A percentile compares a stretch with the other conserved stretches of the same genome.
Evolutionary conservation across 2,888 invertebrate genomes (phyloP).

Genomic region (Lepidonotus clava): DNA sequence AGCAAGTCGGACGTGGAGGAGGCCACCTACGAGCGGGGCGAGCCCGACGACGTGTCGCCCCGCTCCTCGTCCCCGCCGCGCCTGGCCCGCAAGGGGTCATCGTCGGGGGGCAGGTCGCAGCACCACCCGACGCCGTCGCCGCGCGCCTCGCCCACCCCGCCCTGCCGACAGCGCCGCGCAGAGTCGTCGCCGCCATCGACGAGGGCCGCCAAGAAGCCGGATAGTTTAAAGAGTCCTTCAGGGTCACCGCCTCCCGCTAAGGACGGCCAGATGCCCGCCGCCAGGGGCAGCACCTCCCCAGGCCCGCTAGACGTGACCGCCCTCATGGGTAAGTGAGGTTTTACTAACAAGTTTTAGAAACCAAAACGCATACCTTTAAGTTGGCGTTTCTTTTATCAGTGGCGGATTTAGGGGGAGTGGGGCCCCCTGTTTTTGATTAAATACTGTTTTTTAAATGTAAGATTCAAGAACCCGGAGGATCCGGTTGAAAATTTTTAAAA

Average conservation of each 20-base stretch:
- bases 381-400: background rate
- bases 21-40: background rate
- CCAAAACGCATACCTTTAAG: too few relatives aligned
- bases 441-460: too few relatives aligned
- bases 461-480: too few relatives aligned
- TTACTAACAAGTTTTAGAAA: background rate
- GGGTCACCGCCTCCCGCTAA: constrained; percentile 11
- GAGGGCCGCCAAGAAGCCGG: background rate
- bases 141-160: constrained; percentile 60
- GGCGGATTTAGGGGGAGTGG: background rate
- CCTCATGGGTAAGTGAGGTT: constrained; percentile 71
- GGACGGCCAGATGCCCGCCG: background rate
- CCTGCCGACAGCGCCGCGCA: constrained; percentile 17
- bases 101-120: constrained; percentile 71
- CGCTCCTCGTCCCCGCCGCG: constrained; percentile 64
- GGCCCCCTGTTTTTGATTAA: background rate
- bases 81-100: constrained; percentile 70
- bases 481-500: too few relatives aligned
- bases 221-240: constrained; percentile 47
- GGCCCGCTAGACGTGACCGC: constrained; percentile 70
- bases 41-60: background rate
- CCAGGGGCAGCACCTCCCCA: constrained; percentile 42
- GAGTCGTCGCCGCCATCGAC: background rate
- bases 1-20: constrained; percentile 50
- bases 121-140: constrained; percentile 67